phyloP scores from a whole-genome alignment of 1,140 invertebrate genomes.

The Euglossa dilemma region DNA sequence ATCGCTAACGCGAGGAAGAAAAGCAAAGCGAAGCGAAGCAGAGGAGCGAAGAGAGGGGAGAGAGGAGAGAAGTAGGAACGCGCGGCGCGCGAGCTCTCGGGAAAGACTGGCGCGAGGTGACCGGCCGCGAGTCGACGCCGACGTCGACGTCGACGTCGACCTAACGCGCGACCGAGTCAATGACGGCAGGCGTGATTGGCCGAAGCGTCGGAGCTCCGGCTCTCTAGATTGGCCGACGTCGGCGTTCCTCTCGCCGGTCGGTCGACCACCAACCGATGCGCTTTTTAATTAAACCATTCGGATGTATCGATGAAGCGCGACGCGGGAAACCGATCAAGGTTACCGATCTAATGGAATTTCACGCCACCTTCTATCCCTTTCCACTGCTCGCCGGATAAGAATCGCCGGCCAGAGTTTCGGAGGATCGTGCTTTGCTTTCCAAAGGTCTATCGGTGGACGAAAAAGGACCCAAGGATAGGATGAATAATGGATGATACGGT shows the following conservation, averaged over 20 bases:
- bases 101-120: conserved; percentile 53
- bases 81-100: conserved; percentile 14
- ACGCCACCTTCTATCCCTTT: not conserved
- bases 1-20: too few relatives aligned
- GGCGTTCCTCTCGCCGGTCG: not conserved
- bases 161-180: conserved; percentile 7
- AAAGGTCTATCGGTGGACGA: not conserved
- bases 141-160: conserved; percentile 6
- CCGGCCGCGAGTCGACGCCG: conserved; percentile 28
- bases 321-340: not conserved
- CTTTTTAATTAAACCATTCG: conserved; percentile 14
- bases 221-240: not conserved
- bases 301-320: not conserved
- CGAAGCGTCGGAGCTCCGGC: not conserved
- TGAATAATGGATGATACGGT: not conserved
- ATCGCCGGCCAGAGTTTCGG: not conserved
- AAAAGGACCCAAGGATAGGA: not conserved
- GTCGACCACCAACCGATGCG: not conserved
- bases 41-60: not conserved
- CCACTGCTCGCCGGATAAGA: not conserved
- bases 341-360: not conserved
- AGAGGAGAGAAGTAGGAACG: not conserved
- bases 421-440: not conserved
- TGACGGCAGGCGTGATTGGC: conserved; percentile 43
- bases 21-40: too few relatives aligned